Evolutionary conservation across 2,113 vertebrate species (phyloP).

Genomic region (Origma solitaria): DNA sequence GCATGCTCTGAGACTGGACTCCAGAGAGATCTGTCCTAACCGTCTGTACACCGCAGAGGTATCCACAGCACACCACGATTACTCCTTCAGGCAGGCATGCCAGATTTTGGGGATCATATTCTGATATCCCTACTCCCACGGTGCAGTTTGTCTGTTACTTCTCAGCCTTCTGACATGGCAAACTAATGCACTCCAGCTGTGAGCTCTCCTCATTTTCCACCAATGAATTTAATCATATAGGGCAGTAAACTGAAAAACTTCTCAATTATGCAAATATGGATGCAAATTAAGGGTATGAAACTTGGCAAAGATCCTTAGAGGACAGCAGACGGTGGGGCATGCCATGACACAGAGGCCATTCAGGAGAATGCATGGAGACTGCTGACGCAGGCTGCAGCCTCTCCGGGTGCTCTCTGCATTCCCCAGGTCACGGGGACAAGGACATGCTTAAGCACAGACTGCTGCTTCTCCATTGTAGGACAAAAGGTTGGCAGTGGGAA

Average conservation of each 20-base stretch:
- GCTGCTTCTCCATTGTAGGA: background rate
- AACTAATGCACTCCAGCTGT: background rate
- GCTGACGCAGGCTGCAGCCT: background rate
- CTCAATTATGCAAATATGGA: background rate
- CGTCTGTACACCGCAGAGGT: too few species aligned
- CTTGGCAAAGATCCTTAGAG: background rate
- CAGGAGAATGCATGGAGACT: background rate
- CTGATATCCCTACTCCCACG: accelerated
- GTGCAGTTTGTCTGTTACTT: background rate
- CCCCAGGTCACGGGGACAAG: background rate
- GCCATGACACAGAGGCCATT: background rate
- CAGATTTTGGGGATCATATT: background rate
- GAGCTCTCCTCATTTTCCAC: background rate
- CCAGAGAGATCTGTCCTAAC: too few species aligned
- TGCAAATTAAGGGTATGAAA: background rate
- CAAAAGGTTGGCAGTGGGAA: background rate
- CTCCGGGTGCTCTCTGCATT: background rate
- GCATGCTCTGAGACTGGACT: too few species aligned
- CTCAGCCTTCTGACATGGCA: background rate
- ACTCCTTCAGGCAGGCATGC: too few species aligned
- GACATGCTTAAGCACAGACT: background rate
- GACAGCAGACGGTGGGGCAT: background rate
- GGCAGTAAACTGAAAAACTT: background rate
- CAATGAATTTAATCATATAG: background rate
- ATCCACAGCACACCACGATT: too few species aligned